Percentiles rank a stretch among this genome's conserved stretches.
These are phyloP conservation scores for Hirudinaria manillensis DNA, from an alignment of 2,888 invertebrate species.

Conservation along the genomic window DNA sequence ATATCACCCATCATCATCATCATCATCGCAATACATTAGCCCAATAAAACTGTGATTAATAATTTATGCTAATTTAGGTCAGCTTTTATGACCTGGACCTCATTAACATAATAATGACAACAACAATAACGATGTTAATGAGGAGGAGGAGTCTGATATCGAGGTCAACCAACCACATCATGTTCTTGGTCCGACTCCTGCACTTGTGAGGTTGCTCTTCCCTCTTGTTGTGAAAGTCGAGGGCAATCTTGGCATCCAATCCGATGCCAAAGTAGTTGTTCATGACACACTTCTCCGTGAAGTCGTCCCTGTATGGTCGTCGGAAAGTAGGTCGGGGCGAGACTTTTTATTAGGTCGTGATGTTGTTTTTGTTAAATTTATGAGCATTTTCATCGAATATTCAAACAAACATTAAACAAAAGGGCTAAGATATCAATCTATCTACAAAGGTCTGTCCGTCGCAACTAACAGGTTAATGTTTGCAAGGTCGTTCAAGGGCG, in stretches of 20 bases:
- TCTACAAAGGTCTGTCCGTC: background rate
- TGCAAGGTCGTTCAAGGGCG: conserved; percentile 73
- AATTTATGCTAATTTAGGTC: too few species aligned
- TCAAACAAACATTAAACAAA: background rate
- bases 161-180: conserved; percentile 38
- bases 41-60: too few species aligned
- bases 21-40: too few species aligned
- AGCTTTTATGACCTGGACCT: too few species aligned
- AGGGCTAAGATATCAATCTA: background rate
- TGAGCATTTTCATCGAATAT: too few species aligned
- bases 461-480: conserved; percentile 36
- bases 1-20: too few species aligned
- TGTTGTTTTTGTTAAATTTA: background rate
- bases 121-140: too few species aligned
- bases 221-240: conserved; percentile 92
- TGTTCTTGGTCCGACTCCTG: conserved; percentile 54
- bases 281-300: conserved; percentile 89
- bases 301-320: conserved; percentile 64
- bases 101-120: too few species aligned
- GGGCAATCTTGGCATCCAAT: conserved; percentile 90
- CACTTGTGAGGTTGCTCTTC: conserved; percentile 96
- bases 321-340: background rate
- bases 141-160: too few species aligned
- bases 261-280: conserved; percentile 98
- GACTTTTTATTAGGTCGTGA: too few species aligned